Base-by-base conservation (phyloP, 2,888 invertebrate species). In the Nudaria mundana region DNA sequence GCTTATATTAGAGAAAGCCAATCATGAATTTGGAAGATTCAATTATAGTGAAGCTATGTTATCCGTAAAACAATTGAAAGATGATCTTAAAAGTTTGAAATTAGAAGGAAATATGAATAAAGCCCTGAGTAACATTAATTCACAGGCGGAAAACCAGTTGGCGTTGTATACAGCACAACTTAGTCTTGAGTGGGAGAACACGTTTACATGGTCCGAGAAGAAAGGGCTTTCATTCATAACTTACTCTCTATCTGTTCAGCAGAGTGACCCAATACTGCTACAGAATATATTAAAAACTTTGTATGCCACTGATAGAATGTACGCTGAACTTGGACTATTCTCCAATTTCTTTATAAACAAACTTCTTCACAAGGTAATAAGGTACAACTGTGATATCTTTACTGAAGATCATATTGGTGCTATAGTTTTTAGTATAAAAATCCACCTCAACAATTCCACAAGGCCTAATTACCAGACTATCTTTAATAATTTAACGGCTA, bases 141-240 rank as follows among this genome's bases (percentile, higher is more conserved):
- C 71, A 5, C 81, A 84, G 42, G 71, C 78, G 22, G 83, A 87
- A 48, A 85, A 78, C 36, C 86, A 86, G 53, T 46, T 84, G 2
- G 76, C 85, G 0, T 52, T 87, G 7, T 87, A 81, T 40, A 66
- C 68, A 12, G 84, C 87, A 1, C 78, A 85, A 29, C 49, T 87
- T n/a, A 85, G 85, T 44, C 56, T 74, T 14, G 86, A 88, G 62
- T 87, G 86, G 87, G 84, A 87, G 39, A 80, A 82, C 20, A 75
- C 87, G 11, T 88, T 88, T 39, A 69, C 70, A 20, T 88, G 87
- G 87, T 71, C 76, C 0, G 81, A 84, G 47, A 75, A 71, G 37
- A 78, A 71, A 56, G 75, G 81, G n/a, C 55, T 82, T 0, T 64
- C 72, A 44, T 74, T 64, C 37, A 60, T 81, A 1, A 79, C 76